phyloP scores from a whole-genome alignment of 2,797 vertebrate genomes.

The Argyrosomus regius region DNA sequence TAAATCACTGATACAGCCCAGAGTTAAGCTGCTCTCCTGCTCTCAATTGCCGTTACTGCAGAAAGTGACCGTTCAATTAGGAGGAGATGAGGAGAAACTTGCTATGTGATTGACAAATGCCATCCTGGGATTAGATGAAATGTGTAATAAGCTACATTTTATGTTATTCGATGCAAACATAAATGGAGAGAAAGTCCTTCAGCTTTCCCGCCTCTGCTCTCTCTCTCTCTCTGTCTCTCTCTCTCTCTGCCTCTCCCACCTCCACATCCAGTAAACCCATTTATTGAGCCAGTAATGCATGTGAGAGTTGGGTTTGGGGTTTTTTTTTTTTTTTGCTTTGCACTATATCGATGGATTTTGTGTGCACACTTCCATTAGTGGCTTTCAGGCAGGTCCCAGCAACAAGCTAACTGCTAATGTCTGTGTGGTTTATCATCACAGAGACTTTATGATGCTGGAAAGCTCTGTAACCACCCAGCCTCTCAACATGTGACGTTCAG shows the following conservation, averaged over 20 bases:
- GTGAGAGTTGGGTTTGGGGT: constrained; percentile 19
- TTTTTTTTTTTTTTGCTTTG: constrained; percentile 36
- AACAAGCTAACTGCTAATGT: constrained; percentile 62
- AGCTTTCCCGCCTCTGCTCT: not conserved
- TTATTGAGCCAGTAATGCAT: constrained; percentile 65
- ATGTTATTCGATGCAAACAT: constrained; percentile 30
- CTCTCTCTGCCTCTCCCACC: constrained; percentile 28
- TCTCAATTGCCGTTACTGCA: constrained; percentile 28
- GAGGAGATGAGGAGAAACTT: constrained; percentile 33
- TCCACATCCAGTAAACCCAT: constrained; percentile 62
- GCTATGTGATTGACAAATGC: constrained; percentile 26
- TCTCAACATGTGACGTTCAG: constrained; percentile 11
- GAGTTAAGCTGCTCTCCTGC: constrained; percentile 39
- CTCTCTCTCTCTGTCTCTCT: not conserved
- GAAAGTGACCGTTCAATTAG: constrained; percentile 38
- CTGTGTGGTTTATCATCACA: constrained; percentile 58
- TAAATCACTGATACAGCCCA: constrained; percentile 57
- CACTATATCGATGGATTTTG: constrained; percentile 59
- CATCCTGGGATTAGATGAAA: constrained; percentile 27
- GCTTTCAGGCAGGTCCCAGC: constrained; percentile 64
- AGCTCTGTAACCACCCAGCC: constrained; percentile 17
- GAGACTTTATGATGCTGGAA: constrained; percentile 51
- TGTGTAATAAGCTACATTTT: constrained; percentile 23
- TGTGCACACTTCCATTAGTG: constrained; percentile 73
- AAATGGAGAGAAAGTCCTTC: constrained; percentile 34